phyloP scores from a whole-genome alignment of 2,113 vertebrate species.

The Penelope pileata region DNA sequence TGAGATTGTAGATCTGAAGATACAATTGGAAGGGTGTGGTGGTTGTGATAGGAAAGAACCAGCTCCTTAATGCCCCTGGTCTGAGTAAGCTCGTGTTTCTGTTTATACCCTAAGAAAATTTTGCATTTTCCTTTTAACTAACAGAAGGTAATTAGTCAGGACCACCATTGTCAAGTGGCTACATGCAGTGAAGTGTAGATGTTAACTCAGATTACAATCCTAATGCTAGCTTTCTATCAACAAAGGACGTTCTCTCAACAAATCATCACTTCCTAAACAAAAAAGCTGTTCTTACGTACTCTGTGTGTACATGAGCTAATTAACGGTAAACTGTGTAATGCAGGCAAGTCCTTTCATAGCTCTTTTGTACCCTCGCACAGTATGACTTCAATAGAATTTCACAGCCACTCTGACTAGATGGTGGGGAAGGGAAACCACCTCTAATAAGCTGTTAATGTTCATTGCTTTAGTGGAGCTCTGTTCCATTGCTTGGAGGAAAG shows the following conservation, averaged over 20 bases:
- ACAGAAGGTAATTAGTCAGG: constrained; percentile 69
- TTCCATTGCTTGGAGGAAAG: constrained; percentile 33
- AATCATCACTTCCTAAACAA: constrained; percentile 67
- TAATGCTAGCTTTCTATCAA: constrained; percentile 59
- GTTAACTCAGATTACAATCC: constrained; percentile 67
- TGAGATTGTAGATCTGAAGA: not conserved
- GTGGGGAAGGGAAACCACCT: constrained; percentile 57
- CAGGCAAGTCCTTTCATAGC: constrained; percentile 47
- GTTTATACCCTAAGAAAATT: constrained; percentile 20
- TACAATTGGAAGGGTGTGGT: not conserved
- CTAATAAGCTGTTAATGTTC: constrained; percentile 57
- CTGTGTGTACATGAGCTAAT: constrained; percentile 67
- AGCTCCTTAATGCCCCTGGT: not conserved
- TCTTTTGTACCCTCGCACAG: constrained; percentile 55
- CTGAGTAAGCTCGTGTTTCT: not conserved
- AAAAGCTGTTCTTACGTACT: constrained; percentile 21
- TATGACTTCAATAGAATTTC: constrained; percentile 61
- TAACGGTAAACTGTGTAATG: constrained; percentile 67
- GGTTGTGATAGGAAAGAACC: not conserved
- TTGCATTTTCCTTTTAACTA: constrained; percentile 65
- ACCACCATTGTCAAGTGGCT: constrained; percentile 63
- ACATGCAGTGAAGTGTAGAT: constrained; percentile 50
- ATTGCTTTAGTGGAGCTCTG: constrained; percentile 29
- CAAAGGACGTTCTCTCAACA: constrained; percentile 48
- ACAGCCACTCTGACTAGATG: constrained; percentile 41